Base-by-base conservation (phyloP, 2,888 invertebrate species). In the Argyresthia goedartella region DNA sequence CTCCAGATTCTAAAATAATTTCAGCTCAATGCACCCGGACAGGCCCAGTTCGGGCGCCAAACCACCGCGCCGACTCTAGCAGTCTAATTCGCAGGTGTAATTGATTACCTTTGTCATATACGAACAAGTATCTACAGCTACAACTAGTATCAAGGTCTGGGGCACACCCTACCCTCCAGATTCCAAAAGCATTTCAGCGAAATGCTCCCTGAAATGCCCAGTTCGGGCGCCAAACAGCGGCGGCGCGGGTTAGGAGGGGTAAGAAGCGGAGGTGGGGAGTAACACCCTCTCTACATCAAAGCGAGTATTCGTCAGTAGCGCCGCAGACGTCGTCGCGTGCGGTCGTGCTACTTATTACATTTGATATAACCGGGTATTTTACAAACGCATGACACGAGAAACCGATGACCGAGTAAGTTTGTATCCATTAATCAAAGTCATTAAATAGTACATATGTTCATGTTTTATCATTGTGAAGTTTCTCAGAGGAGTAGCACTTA, bases 281-380 rank as follows among this genome's bases (percentile, higher is more conserved):
- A 25, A 25, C 39, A 39, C 10, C 39, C 10, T 1, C 10, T n/a
- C 9, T 8, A 39, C 39, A 39, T 36, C 36, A 9, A 7, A 36
- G 36, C 36, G 39, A 9, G 9, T 8, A 9, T n/a, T 11, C 39
- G 10, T 39, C 39, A 85, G 85, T 85, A 76, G 79, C 81, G 84
- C 73, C 74, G 76, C 80, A 76, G 76, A 73, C 70, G 64, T 65
- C 63, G 71, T 61, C 71, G 72, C 67, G 74, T 60, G 64, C 66
- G 62, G 62, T 69, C 71, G 76, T 73, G 54, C 65, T 41, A 64
- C 60, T 60, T 15, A n/a, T 15, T 54, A 66, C 67, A 67, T 25
- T 62, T 50, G 67, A 68, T 64, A 69, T 57, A 53, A 41, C 54
- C 43, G 50, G 16, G 45, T 53, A 60, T 51, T 58, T 66, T 36